phyloP scores from a whole-genome alignment of 1,140 invertebrate species.

The Diuraphis noxia region DNA sequence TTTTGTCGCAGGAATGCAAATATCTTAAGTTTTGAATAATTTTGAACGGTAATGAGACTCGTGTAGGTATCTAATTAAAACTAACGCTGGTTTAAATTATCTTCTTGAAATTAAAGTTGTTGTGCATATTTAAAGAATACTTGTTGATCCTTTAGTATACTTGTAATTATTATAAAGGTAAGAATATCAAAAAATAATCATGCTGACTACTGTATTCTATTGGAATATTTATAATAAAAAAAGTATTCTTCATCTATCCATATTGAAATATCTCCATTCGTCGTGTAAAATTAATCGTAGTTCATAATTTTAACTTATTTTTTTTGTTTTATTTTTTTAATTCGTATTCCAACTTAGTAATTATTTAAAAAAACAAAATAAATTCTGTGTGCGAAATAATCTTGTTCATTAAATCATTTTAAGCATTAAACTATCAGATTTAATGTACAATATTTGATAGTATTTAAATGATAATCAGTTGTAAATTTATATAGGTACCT shows the following conservation, averaged over 20 bases:
- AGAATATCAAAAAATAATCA: background rate
- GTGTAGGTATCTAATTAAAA: slow-evolving; percentile 17
- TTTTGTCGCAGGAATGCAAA: background rate
- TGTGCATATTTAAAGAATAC: background rate
- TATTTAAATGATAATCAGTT: too few species aligned
- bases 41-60: background rate
- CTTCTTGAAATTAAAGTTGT: background rate
- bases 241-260: background rate
- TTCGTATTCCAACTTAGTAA: too few species aligned
- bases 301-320: too few species aligned
- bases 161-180: background rate
- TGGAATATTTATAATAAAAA: background rate
- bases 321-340: too few species aligned
- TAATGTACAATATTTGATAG: too few species aligned
- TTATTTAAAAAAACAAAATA: too few species aligned
- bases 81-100: background rate
- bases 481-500: too few species aligned
- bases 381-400: too few species aligned
- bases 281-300: background rate
- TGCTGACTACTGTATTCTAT: background rate
- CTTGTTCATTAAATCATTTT: too few species aligned
- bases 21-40: slow-evolving; percentile 13
- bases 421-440: too few species aligned
- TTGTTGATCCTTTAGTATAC: background rate
- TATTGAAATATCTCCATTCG: background rate